These are phyloP conservation scores for Drosophila obscura DNA, from an alignment of 1,140 invertebrate genomes.

Conservation along the genomic window DNA sequence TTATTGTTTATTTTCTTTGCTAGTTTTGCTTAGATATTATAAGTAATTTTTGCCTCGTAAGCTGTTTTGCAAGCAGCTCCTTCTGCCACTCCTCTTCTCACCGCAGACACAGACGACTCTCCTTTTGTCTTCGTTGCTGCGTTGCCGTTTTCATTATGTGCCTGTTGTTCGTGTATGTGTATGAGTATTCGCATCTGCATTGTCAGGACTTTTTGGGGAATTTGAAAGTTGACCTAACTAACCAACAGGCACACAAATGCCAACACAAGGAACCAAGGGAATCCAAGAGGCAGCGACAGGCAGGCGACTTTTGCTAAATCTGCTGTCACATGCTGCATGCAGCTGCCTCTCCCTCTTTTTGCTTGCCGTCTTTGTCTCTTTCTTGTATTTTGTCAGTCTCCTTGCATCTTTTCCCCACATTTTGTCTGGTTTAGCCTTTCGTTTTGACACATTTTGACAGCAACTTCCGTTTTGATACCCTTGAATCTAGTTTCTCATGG, in stretches of 20 bases:
- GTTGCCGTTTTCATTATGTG: slow-evolving; percentile 27
- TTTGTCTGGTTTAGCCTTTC: background rate
- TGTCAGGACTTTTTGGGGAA: slow-evolving; percentile 31
- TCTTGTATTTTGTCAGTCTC: too few species aligned
- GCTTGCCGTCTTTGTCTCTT: background rate
- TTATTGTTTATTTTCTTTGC: slow-evolving; percentile 11
- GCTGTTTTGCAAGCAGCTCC: slow-evolving; percentile 11
- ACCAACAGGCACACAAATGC: slow-evolving; percentile 8
- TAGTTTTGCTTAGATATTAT: slow-evolving; percentile 3
- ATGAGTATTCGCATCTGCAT: slow-evolving; percentile 19
- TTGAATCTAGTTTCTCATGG: background rate
- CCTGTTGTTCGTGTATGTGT: too few species aligned
- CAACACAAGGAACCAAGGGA: background rate
- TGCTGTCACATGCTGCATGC: slow-evolving; percentile 16
- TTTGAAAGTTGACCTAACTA: slow-evolving; percentile 29
- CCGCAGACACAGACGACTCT: slow-evolving; percentile 13
- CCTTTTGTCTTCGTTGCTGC: slow-evolving; percentile 32
- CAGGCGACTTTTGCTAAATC: slow-evolving; percentile 18
- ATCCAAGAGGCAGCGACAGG: too few species aligned
- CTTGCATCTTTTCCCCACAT: background rate
- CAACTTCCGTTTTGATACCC: slow-evolving; percentile 49
- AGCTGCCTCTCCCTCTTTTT: slow-evolving; percentile 3
- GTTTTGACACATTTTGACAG: slow-evolving; percentile 59
- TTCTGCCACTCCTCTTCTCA: too few species aligned
- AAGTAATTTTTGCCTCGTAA: slow-evolving; percentile 7